Conservation (phyloP, 2,797 vertebrate species). For the Ctenosaura bakeri region DNA sequence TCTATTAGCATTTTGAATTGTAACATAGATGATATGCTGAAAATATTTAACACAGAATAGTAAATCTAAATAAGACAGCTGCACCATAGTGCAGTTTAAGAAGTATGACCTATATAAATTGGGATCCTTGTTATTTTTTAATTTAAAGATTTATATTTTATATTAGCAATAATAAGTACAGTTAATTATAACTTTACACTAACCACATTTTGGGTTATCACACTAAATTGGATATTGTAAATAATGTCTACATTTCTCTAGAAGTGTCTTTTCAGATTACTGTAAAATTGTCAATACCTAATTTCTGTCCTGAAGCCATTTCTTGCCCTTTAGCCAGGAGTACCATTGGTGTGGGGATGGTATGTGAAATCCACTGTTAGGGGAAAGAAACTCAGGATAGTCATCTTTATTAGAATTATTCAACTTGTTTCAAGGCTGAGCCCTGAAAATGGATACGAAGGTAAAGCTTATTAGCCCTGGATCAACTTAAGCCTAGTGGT, state of each 20-base stretch:
- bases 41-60: conserved; percentile 3
- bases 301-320: not conserved
- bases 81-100: not conserved
- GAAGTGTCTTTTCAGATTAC: not conserved
- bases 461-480: not conserved
- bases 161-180: conserved; percentile 4
- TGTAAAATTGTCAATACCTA: not conserved
- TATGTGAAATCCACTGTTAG: not conserved
- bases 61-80: too few relatives aligned
- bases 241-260: not conserved
- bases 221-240: not conserved
- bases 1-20: conserved; percentile 37
- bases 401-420: conserved; percentile 1
- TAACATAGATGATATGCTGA: conserved; percentile 33
- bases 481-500: not conserved
- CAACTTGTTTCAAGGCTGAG: not conserved
- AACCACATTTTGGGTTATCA: not conserved
- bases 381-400: not conserved
- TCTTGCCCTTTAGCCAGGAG: not conserved
- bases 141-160: conserved; percentile 44
- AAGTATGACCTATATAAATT: not conserved
- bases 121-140: conserved; percentile 12
- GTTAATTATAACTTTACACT: not conserved
- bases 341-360: not conserved
- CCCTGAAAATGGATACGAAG: not conserved